Percentiles rank a stretch among this genome's conserved stretches.
These are phyloP conservation scores for Anthrax anthrax DNA, from an alignment of 2,888 invertebrate species.

Conservation along the genomic window DNA sequence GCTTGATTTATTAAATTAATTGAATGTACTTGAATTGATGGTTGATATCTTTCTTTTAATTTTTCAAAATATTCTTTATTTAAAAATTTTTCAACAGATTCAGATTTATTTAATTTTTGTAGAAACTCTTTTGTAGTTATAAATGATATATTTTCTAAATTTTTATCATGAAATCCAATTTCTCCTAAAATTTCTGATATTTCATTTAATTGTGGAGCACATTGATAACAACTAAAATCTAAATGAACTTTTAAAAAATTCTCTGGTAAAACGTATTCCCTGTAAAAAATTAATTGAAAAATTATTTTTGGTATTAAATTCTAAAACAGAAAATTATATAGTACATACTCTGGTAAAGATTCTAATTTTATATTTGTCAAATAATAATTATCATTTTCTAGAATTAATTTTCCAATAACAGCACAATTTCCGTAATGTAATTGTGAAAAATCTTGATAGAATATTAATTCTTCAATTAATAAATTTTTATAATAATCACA, in stretches of 20 bases:
- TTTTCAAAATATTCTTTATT: not conserved
- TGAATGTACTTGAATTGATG: conserved; percentile 21
- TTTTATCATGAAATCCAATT: not conserved
- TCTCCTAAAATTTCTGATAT: conserved; percentile 18
- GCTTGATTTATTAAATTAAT: conserved; percentile 17
- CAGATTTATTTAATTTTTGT: not conserved
- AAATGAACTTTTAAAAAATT: conserved; percentile 19
- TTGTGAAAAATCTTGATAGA: conserved; percentile 17
- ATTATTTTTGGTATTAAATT: no score
- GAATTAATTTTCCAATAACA: conserved; percentile 22
- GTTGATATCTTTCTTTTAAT: conserved; percentile 15
- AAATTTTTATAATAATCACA: conserved; percentile 21
- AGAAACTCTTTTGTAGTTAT: not conserved
- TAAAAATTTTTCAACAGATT: not conserved
- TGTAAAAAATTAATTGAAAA: conserved; percentile 8
- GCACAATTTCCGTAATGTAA: conserved; percentile 26
- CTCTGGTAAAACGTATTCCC: conserved; percentile 20
- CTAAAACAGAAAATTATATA: not conserved
- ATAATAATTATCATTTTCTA: conserved; percentile 12
- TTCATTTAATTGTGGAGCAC: conserved; percentile 12
- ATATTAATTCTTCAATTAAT: conserved; percentile 23
- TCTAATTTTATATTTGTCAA: conserved; percentile 24
- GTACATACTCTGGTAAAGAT: conserved; percentile 19
- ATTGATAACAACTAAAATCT: not conserved
- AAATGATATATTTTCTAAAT: not conserved